These are phyloP conservation scores for Isotomurus palustris DNA, from an alignment of 2,888 invertebrate species.

Conservation along the genomic window DNA sequence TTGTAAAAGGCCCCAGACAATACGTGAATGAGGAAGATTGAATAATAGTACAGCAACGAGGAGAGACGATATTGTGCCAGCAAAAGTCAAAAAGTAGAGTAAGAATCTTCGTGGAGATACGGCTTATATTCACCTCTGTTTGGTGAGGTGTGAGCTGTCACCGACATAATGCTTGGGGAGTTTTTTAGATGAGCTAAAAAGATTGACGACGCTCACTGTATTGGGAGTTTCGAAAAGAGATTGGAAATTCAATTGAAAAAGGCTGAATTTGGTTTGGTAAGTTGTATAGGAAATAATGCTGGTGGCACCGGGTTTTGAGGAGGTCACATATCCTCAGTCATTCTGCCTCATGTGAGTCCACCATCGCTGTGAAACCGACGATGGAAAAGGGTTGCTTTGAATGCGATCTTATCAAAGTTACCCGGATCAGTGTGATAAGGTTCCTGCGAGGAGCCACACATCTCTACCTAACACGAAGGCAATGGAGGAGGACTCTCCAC, in stretches of 20 bases:
- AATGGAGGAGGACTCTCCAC: background rate
- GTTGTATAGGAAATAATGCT: conserved; percentile 11
- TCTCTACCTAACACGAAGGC: no score
- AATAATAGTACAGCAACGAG: no score
- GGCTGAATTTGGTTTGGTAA: background rate
- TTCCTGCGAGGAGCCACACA: conserved; percentile 39
- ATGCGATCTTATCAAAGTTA: conserved; percentile 40
- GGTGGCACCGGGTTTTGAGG: no score
- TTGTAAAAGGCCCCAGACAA: no score
- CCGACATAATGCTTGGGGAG: conserved; percentile 8
- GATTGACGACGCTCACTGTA: conserved; percentile 46
- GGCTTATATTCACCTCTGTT: no score
- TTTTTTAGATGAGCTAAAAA: conserved; percentile 45
- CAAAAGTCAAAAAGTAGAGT: no score
- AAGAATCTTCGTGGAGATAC: no score
- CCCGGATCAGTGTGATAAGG: conserved; percentile 44
- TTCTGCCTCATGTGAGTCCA: conserved; percentile 35
- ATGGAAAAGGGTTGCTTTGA: conserved; percentile 10
- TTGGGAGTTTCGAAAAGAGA: conserved; percentile 38
- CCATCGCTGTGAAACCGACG: conserved; percentile 13
- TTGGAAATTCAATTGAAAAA: conserved; percentile 46
- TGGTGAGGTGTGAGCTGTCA: no score
- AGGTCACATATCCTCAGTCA: conserved; percentile 43
- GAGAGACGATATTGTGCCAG: no score
- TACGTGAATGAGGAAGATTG: no score